Percentiles rank a stretch among this genome's conserved stretches.
Conservation (phyloP, 1,140 invertebrate genomes). For the Tachypleus tridentatus region DNA sequence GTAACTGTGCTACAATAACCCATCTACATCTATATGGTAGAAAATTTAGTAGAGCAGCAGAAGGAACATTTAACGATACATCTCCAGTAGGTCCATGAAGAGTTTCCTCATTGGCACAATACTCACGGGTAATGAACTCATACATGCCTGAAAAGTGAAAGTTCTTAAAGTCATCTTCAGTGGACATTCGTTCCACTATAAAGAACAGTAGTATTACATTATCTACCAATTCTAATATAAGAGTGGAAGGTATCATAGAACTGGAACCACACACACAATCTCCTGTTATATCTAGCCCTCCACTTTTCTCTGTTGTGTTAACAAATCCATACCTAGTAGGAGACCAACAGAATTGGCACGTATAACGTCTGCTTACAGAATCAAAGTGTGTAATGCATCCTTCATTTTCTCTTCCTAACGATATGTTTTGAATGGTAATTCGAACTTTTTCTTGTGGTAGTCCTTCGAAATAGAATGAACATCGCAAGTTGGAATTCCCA, state of each 20-base stretch:
- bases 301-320: slow-evolving; percentile 17
- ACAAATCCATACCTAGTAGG: slow-evolving; percentile 14
- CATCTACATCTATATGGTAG: slow-evolving; percentile 20
- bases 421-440: slow-evolving; percentile 11
- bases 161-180: slow-evolving; percentile 65
- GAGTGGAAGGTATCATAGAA: slow-evolving; percentile 23
- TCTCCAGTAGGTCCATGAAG: too few species aligned
- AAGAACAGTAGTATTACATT: slow-evolving; percentile 67
- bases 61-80: too few species aligned
- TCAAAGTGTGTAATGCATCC: slow-evolving; percentile 17
- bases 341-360: slow-evolving; percentile 7
- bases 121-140: slow-evolving; percentile 48
- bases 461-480: slow-evolving; percentile 17
- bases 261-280: slow-evolving; percentile 62
- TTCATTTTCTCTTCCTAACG: slow-evolving; percentile 1
- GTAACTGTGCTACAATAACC: slow-evolving; percentile 20
- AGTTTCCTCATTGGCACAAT: too few species aligned
- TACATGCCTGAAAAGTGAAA: slow-evolving; percentile 68
- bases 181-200: slow-evolving; percentile 64
- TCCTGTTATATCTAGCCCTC: slow-evolving; percentile 37
- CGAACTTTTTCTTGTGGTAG: slow-evolving; percentile 9
- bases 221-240: slow-evolving; percentile 59
- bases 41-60: not conserved
- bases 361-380: slow-evolving; percentile 8
- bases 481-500: slow-evolving; percentile 15